Evolutionary conservation across 2,797 vertebrate genomes (phyloP).

Genomic region (Scolopax bukidnonensis): DNA sequence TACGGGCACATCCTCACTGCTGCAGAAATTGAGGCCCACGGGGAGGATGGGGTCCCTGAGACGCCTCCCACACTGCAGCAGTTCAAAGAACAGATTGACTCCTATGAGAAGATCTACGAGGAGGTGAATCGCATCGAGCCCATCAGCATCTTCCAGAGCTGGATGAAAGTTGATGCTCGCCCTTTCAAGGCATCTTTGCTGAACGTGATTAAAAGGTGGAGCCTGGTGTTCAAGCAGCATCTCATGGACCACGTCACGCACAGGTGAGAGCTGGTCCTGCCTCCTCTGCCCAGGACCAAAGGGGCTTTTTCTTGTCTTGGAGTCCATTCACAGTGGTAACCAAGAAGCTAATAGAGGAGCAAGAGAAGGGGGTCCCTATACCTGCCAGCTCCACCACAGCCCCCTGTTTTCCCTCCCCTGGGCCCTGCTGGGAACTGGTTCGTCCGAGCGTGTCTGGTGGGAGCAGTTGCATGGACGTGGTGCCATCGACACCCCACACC

Average conservation of each 20-base stretch:
- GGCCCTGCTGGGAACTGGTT: background rate
- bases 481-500: background rate
- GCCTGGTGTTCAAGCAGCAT: slow-evolving; percentile 94
- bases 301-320: background rate
- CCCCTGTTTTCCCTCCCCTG: background rate
- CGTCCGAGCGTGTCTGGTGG: background rate
- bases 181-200: slow-evolving; percentile 87
- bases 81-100: slow-evolving; percentile 86
- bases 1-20: slow-evolving; percentile 79
- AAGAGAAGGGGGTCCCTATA: rapidly evolving
- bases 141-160: slow-evolving; percentile 81
- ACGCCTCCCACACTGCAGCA: slow-evolving; percentile 81
- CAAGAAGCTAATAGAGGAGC: background rate
- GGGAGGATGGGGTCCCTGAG: slow-evolving; percentile 75
- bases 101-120: slow-evolving; percentile 86
- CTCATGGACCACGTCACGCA: slow-evolving; percentile 88
- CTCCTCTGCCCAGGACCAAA: background rate
- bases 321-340: background rate
- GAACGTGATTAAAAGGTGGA: slow-evolving; percentile 91
- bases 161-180: slow-evolving; percentile 87
- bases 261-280: slow-evolving; percentile 79
- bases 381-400: background rate
- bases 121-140: slow-evolving; percentile 84
- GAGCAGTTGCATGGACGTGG: background rate
- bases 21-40: slow-evolving; percentile 78